Evolutionary conservation across 2,797 vertebrate species (phyloP).

Genomic region (Typhlichthys eigenmanni): DNA sequence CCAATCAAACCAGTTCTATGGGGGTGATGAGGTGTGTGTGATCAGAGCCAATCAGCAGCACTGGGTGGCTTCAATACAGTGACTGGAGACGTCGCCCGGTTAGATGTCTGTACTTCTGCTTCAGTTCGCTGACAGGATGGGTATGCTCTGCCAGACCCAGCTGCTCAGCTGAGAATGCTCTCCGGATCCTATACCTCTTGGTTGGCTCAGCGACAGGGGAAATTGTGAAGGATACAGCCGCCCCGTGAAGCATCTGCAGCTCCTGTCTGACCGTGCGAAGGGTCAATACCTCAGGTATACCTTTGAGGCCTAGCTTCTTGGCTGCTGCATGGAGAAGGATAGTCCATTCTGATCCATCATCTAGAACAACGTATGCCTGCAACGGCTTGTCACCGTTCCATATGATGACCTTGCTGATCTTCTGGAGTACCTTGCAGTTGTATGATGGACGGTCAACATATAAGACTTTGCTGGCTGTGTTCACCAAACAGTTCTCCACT

Average conservation of each 20-base stretch:
- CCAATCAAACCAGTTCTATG: neutral
- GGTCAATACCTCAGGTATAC: neutral
- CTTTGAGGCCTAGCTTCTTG: neutral
- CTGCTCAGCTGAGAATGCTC: constrained; percentile 2
- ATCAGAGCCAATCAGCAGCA: constrained; percentile 19
- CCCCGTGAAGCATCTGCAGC: constrained; percentile 8
- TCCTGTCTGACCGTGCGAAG: constrained; percentile 21
- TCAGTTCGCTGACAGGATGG: constrained; percentile 6
- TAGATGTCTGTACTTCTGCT: constrained; percentile 10
- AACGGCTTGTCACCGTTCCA: neutral
- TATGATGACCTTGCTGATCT: constrained; percentile 7
- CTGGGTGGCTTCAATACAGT: neutral
- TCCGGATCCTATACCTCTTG: neutral
- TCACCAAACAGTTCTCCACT: neutral
- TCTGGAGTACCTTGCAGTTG: constrained; percentile 2
- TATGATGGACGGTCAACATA: neutral
- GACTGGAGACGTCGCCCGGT: neutral
- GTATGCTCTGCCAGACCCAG: constrained; percentile 1
- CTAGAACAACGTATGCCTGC: constrained; percentile 6
- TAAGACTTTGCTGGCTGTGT: neutral
- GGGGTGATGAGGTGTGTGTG: constrained; percentile 16
- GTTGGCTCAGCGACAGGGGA: constrained; percentile 6
- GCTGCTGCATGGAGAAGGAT: constrained; percentile 16
- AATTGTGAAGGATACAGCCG: constrained; percentile 9
- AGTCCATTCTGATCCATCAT: constrained; percentile 13